phyloP scores from a whole-genome alignment of 2,888 invertebrate genomes.

The Vannuccia rotundouncinata region DNA sequence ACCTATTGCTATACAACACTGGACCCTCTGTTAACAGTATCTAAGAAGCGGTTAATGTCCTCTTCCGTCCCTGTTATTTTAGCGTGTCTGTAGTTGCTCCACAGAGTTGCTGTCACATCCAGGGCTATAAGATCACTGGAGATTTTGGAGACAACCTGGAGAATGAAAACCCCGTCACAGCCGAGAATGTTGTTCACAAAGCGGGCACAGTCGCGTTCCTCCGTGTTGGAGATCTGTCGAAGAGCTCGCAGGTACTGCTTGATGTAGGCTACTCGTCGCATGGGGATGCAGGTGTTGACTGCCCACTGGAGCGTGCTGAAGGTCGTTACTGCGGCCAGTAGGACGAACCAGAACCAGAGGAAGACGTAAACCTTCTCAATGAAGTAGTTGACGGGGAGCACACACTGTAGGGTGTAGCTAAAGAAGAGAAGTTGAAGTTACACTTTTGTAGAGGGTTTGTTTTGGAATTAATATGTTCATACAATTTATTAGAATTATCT shows the following conservation, averaged over 20 bases:
- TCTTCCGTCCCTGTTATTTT: constrained; percentile 41
- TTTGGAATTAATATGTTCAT: too few relatives aligned
- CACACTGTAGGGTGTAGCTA: constrained; percentile 40
- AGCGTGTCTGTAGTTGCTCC: constrained; percentile 46
- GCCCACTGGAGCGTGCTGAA: constrained; percentile 51
- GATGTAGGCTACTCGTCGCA: constrained; percentile 51
- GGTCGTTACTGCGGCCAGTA: constrained; percentile 49
- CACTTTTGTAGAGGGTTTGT: neutral
- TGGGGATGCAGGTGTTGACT: constrained; percentile 45
- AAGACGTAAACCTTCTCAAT: constrained; percentile 53
- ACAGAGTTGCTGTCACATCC: constrained; percentile 45
- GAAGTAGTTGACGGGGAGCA: constrained; percentile 40
- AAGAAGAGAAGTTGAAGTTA: neutral
- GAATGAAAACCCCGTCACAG: constrained; percentile 54
- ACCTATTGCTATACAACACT: constrained; percentile 41
- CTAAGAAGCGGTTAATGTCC: constrained; percentile 39
- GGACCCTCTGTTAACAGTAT: constrained; percentile 39
- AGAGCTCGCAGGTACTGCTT: constrained; percentile 58
- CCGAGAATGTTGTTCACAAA: constrained; percentile 53
- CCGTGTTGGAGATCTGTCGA: constrained; percentile 53
- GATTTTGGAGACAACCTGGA: constrained; percentile 46
- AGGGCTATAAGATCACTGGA: constrained; percentile 46
- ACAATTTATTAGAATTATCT: too few relatives aligned
- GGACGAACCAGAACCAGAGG: constrained; percentile 56
- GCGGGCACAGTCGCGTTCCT: constrained; percentile 51